Percentiles rank a stretch among this genome's conserved stretches.
These are phyloP conservation scores for Mesorhabditis sp. DNA, from an alignment of 2,888 invertebrate genomes.

Conservation along the genomic window DNA sequence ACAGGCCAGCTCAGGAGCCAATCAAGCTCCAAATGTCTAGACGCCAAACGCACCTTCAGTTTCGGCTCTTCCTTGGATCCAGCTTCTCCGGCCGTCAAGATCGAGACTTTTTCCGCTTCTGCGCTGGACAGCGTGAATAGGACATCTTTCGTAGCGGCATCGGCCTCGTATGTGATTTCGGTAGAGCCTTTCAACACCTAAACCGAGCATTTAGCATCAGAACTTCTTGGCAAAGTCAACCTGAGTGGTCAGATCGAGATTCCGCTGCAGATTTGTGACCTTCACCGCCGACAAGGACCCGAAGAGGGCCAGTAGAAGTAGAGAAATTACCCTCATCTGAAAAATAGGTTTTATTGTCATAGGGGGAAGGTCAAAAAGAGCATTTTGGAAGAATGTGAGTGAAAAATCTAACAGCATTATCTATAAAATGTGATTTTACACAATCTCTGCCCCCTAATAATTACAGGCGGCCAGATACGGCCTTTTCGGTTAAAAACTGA, in stretches of 20 bases:
- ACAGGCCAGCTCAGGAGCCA: no score
- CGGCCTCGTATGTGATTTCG: slow-evolving; percentile 40
- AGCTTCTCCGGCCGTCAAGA: slow-evolving; percentile 28
- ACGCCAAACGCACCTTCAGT: slow-evolving; percentile 19
- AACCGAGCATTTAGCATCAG: not conserved
- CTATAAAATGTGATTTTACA: no score
- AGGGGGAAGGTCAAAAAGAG: no score
- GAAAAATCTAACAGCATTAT: no score
- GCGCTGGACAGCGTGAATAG: slow-evolving; percentile 32
- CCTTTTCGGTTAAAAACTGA: no score
- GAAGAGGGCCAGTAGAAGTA: slow-evolving; percentile 17
- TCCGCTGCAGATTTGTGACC: slow-evolving; percentile 37
- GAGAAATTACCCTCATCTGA: slow-evolving; percentile 20
- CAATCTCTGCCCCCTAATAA: no score
- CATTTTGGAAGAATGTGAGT: no score
- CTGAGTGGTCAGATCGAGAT: slow-evolving; percentile 50
- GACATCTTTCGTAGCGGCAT: slow-evolving; percentile 33
- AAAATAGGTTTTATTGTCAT: no score
- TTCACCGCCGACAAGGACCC: slow-evolving; percentile 26
- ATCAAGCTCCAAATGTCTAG: no score
- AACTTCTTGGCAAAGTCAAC: slow-evolving; percentile 14
- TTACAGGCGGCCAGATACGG: no score
- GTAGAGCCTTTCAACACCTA: slow-evolving; percentile 42
- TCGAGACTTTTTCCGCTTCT: slow-evolving; percentile 38
- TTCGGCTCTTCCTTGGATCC: slow-evolving; percentile 27